Base-by-base conservation (phyloP, 1,140 invertebrate species). In the Neomicropteryx cornuta region DNA sequence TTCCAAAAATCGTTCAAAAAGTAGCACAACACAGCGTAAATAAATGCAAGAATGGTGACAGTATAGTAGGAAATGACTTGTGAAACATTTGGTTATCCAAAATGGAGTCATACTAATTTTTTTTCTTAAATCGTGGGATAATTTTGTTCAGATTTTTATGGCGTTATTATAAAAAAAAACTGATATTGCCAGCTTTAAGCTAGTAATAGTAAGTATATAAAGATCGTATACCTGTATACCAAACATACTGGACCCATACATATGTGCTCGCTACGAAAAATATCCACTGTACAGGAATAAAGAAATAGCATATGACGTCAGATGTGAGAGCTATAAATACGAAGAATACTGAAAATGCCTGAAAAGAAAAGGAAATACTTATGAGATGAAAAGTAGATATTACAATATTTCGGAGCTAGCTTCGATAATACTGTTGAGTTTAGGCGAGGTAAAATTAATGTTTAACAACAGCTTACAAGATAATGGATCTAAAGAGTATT, bases 281-380 rank as follows among this genome's bases (percentile, higher is more conserved):
- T 53, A 97, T 75, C 85, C 92, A 97, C 62, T 97, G 90, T 47
- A 97, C 82, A 43, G 96, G 96, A 73, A 99, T 96, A 65, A 98
- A 96, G 69, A 98, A 92, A 71, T 94, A 96, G 75, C 93, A 98
- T 66, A 98, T 87, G 78, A 98, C 87, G 70, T 99, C 95, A 50
- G 94, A 96, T 46, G 93, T 97, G 44, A 98, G 77, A 50, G 94
- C 92, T 62, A 99, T 90, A 66, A 91, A 96, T 51, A 98, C 85
- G 71, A 98, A 97, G 69, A 98, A 93, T 50, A 97, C 82, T 52
- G 94, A 95, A 70, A 98, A 97, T 62, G 92, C 91, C 92, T 96
- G 73, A 39, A 83, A 79, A 22, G 52, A 51, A 55, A 48, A 46
- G 41, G 17, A 6, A 41, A 42, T 39, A 40, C 41, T 37, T 24